Evolutionary conservation across 2,888 invertebrate species (phyloP), one percentile per base, ranked within the genome.

Genomic region (Morpho achilles): DNA sequence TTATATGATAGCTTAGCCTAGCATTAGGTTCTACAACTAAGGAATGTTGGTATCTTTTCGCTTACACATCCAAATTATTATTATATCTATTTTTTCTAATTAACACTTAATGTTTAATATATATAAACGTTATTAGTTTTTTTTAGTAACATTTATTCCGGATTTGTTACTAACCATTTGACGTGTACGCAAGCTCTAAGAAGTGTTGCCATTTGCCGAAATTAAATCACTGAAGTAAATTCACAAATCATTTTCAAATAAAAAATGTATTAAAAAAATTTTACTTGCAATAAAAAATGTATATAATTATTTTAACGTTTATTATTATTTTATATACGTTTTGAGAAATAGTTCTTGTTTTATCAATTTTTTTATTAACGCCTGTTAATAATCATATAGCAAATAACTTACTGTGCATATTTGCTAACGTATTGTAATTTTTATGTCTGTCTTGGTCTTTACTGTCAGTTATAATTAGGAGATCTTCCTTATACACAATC

Each of bases 1-100:
- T 84, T 64, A 55, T 64, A 59, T 63, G 64, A 58, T 40, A 82
- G 79, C 74, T 76, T 82, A 79, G 71, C 74, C 77, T 85, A 77
- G 69, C 86, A 87, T 87, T 77, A 83, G 81, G 77, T 75, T 73
- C 69, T 73, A 73, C 65, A 72, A 68, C 69, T 79, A 78, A 67
- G 81, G 77, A 84, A 82, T 67, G 65, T 58, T 67, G 45, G 54
- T 55, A 62, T 61, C 53, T 50, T 45, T 50, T 44, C 51, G 46
- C 32, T 58, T 64, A 65, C 52, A 67, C 68, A 69, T 68, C 43
- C 55, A 64, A 64, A 59, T 45, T 53, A 23, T 32, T 46, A 40
- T 56, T 54, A 51, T 59, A 49, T 8, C 45, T 52, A 43, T 46
- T 54, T 51, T 50, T 41, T 5, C 44, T 56, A 53, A 46, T 56